Evolutionary conservation across 2,797 vertebrate species (phyloP), one percentile per base, ranked within the genome.

Genomic region (Rallus crepitans): DNA sequence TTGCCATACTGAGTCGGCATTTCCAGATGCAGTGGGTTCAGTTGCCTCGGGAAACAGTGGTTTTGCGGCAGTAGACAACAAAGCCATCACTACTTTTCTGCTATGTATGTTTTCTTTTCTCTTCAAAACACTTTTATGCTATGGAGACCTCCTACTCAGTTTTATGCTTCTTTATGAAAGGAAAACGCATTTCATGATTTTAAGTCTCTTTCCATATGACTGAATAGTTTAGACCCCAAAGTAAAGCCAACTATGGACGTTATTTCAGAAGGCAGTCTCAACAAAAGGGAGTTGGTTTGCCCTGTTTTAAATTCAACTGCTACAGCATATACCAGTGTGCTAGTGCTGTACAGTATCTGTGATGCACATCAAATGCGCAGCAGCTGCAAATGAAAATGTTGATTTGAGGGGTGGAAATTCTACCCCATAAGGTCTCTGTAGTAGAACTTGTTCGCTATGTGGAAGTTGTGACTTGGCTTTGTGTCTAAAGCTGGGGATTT

Each of bases 1-100:
- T 77, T 87, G 95, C 95, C 94, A 60, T 65, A 48, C 93, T 93
- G 88, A 95, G 90, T 95, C 0, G 19, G 90, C 96, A 68, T 91
- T 97, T 97, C 82, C 83, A 95, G 80, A 75, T 90, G 82, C 80
- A n/a, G 0, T 50, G 68, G 66, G 3, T 66, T 95, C 59, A 53
- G 69, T 87, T 87, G 82, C 83, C 86, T 93, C 28, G 0, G 87
- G 94, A 89, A 95, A 90, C 66, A 16, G 73, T 89, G 88, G 48
- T 60, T 96, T 94, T 89, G 83, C 88, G 87, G 78, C 4, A 1
- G 70, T 37, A 73, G 77, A 80, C 80, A 64, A 40, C 19, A 52
- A 69, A 89, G 45, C 64, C 7, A 5, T 89, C 12, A 15, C 59
- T 94, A 91, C 39, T 91, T 59, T 82, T 66, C 60, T 82, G n/a